Conservation (phyloP, 2,113 vertebrate species). For the Antennarius striatus region DNA sequence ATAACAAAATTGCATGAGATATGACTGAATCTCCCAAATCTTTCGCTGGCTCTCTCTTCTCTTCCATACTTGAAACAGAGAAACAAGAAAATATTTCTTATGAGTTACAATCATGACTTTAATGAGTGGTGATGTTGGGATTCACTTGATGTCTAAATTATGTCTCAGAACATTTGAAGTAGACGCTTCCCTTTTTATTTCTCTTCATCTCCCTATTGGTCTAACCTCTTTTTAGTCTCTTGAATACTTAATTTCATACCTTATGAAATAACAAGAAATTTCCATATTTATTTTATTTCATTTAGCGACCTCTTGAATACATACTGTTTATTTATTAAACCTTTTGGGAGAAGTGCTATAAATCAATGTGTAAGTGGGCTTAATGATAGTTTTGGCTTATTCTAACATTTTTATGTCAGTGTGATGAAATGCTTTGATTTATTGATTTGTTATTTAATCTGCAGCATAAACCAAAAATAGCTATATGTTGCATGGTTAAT, state of each 20-base stretch:
- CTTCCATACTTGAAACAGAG: constrained; percentile 22
- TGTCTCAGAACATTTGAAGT: constrained; percentile 17
- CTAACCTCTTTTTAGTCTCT: constrained; percentile 24
- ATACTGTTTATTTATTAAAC: neutral
- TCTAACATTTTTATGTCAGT: neutral
- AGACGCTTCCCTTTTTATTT: constrained; percentile 7
- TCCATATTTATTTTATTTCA: too few relatives aligned
- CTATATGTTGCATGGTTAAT: too few relatives aligned
- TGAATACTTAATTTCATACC: constrained; percentile 1
- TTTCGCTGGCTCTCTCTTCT: constrained; percentile 46
- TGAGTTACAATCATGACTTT: constrained; percentile 27
- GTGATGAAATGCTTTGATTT: neutral
- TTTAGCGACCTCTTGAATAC: neutral
- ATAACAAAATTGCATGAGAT: constrained; percentile 35
- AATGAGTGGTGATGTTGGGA: constrained; percentile 39
- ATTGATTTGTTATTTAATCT: neutral
- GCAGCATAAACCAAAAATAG: too few relatives aligned
- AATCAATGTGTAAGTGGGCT: neutral
- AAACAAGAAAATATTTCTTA: constrained; percentile 27
- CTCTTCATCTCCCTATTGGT: constrained; percentile 5
- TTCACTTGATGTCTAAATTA: constrained; percentile 30
- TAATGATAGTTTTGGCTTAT: neutral
- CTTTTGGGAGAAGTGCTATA: neutral
- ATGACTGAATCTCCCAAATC: constrained; percentile 40
- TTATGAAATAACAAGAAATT: neutral